Evolutionary conservation across 2,888 invertebrate species (phyloP).

Genomic region (Cheilosia pagana): DNA sequence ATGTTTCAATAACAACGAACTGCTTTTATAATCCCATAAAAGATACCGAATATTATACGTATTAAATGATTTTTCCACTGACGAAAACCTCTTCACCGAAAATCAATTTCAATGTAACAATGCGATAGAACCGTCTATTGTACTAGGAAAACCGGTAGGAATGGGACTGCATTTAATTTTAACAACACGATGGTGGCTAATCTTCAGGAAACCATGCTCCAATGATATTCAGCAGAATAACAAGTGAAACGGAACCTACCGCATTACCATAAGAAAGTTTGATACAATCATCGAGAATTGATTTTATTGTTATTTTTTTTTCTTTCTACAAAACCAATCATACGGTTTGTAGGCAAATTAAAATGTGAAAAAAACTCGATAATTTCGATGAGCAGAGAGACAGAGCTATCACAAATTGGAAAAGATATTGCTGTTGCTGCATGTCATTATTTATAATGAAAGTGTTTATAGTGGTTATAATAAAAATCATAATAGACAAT

Average conservation of each 20-base stretch:
- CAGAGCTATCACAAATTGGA: background rate
- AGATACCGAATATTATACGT: constrained; percentile 24
- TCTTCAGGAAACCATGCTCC: constrained; percentile 16
- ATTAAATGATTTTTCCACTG: constrained; percentile 26
- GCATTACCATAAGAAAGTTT: constrained; percentile 48
- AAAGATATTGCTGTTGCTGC: background rate
- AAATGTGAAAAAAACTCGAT: background rate
- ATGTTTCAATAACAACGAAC: constrained; percentile 30
- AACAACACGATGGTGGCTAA: constrained; percentile 17
- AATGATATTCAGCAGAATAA: background rate
- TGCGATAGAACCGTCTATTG: constrained; percentile 22
- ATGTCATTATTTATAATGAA: background rate
- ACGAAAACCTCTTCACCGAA: constrained; percentile 34
- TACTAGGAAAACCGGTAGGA: constrained; percentile 64
- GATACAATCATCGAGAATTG: constrained; percentile 33
- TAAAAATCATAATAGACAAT: constrained; percentile 14
- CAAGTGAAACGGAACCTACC: constrained; percentile 35
- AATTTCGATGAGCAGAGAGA: background rate
- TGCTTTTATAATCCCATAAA: constrained; percentile 54
- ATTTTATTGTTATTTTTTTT: constrained; percentile 20
- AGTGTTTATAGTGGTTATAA: constrained; percentile 5
- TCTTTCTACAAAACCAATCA: constrained; percentile 9
- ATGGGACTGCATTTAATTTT: constrained; percentile 44
- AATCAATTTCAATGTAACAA: constrained; percentile 44
- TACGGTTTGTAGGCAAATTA: constrained; percentile 16